phyloP scores from a whole-genome alignment of 1,140 invertebrate species.

The Aphelenchoides besseyi region DNA sequence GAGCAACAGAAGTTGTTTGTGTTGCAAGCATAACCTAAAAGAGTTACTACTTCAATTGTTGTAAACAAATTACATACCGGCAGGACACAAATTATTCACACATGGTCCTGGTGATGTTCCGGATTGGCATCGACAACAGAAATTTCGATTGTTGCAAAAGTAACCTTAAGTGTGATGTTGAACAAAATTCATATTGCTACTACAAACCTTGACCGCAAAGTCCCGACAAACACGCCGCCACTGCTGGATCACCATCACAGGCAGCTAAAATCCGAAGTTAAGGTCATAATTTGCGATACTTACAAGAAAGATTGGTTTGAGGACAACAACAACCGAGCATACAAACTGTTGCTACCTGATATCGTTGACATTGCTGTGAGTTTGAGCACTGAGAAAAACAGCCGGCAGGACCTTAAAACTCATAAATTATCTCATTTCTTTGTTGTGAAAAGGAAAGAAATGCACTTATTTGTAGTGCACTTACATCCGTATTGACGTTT shows the following conservation, averaged over 20 bases:
- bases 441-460: too few species aligned
- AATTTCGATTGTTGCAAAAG: slow-evolving; percentile 49
- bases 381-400: slow-evolving; percentile 31
- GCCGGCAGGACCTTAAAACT: too few species aligned
- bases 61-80: slow-evolving; percentile 18
- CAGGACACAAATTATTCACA: slow-evolving; percentile 44
- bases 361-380: slow-evolving; percentile 39
- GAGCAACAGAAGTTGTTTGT: slow-evolving; percentile 54
- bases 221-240: slow-evolving; percentile 45
- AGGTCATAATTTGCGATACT: not conserved
- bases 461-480: too few species aligned
- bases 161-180: slow-evolving; percentile 35
- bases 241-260: slow-evolving; percentile 49
- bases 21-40: slow-evolving; percentile 47
- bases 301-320: slow-evolving; percentile 35
- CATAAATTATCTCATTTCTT: too few species aligned
- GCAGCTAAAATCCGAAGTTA: slow-evolving; percentile 38
- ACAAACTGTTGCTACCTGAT: slow-evolving; percentile 46
- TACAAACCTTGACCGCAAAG: slow-evolving; percentile 40
- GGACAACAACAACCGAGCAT: slow-evolving; percentile 47
- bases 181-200: not conserved
- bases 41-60: not conserved
- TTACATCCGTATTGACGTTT: slow-evolving; percentile 21
- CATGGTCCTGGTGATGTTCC: slow-evolving; percentile 50
- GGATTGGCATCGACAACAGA: slow-evolving; percentile 50